These are phyloP conservation scores for Eupithecia dodoneata DNA, from an alignment of 2,888 invertebrate genomes.

Conservation along the genomic window DNA sequence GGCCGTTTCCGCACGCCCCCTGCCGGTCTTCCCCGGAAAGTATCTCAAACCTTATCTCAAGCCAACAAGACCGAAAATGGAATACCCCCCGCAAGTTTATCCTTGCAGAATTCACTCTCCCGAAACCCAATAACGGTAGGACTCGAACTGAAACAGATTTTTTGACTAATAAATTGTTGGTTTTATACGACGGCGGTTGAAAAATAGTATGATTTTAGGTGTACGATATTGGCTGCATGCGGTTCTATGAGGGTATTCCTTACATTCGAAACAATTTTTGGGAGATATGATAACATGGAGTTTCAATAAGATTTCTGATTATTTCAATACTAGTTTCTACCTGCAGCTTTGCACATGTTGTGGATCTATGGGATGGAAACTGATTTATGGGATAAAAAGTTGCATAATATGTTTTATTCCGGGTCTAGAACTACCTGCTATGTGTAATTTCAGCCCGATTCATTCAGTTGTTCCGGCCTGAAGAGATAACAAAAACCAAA, in stretches of 20 bases:
- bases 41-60: constrained; percentile 49
- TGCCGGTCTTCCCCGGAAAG: constrained; percentile 26
- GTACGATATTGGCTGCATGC: constrained; percentile 29
- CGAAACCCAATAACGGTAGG: constrained; percentile 68
- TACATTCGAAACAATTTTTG: constrained; percentile 10
- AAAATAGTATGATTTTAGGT: constrained; percentile 44
- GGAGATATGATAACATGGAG: constrained; percentile 20
- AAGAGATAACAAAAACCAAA: no score
- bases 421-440: no score
- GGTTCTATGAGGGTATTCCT: constrained; percentile 18
- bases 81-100: constrained; percentile 42
- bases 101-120: constrained; percentile 52
- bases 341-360: no score
- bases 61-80: constrained; percentile 53
- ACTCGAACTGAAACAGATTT: constrained; percentile 66
- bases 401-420: no score
- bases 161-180: constrained; percentile 64
- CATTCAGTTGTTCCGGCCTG: no score
- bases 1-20: constrained; percentile 73
- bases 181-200: constrained; percentile 48
- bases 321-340: background rate
- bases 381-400: no score
- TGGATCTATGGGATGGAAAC: no score
- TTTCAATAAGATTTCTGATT: background rate
- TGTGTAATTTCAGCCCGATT: no score